phyloP scores from a whole-genome alignment of 2,797 vertebrate genomes.

The Cossypha dichroa region DNA sequence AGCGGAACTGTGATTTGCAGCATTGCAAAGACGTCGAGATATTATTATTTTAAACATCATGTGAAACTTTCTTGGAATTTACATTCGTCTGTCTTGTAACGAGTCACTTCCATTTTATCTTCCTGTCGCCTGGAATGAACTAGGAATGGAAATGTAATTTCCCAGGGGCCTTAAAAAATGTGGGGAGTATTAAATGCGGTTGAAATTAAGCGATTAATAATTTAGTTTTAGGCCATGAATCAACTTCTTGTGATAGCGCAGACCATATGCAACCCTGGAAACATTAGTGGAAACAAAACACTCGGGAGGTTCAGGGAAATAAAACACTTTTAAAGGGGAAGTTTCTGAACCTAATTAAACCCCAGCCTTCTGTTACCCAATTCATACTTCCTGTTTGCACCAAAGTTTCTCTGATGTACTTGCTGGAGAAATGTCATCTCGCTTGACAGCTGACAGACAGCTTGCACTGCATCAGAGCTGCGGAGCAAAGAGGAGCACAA shows the following conservation, averaged over 20 bases:
- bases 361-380: conserved; percentile 66
- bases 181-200: conserved; percentile 81
- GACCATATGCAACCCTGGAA: conserved; percentile 68
- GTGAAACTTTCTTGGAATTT: conserved; percentile 75
- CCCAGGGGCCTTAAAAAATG: conserved; percentile 82
- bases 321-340: conserved; percentile 60
- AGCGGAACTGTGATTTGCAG: conserved; percentile 10
- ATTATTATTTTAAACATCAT: conserved; percentile 71
- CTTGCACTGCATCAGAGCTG: conserved; percentile 53
- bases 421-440: conserved; percentile 56
- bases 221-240: conserved; percentile 90
- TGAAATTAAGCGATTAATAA: conserved; percentile 97
- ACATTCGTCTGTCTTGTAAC: conserved; percentile 73
- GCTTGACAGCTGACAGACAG: conserved; percentile 63
- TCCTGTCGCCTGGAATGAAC: conserved; percentile 76
- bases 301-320: conserved; percentile 30
- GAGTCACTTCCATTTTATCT: conserved; percentile 79
- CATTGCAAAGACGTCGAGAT: conserved; percentile 56
- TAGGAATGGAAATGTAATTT: conserved; percentile 84
- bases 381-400: conserved; percentile 62
- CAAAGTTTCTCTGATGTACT: conserved; percentile 63
- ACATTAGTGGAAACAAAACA: conserved; percentile 67
- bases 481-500: conserved; percentile 53
- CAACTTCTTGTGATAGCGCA: conserved; percentile 74
- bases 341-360: conserved; percentile 75